Evolutionary conservation across 1,140 invertebrate species (phyloP), one percentile per base, ranked within the genome.

Genomic region (Drosophila insularis): DNA sequence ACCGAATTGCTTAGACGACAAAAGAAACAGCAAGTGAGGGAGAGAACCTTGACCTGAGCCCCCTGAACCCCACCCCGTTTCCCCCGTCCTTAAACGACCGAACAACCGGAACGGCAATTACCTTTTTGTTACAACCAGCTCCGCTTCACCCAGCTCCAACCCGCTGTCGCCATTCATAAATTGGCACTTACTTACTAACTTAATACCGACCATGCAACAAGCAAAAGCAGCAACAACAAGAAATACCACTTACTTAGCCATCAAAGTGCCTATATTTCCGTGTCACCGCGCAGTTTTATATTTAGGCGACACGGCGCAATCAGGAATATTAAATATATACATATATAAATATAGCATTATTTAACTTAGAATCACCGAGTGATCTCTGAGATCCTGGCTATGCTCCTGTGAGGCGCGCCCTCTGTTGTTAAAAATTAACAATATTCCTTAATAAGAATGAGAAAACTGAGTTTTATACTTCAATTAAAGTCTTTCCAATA

Each of bases 1-100:
- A 63, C 62, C 46, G 74, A 74, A 74, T 68, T 39, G 63, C 71
- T 74, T 54, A 74, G 71, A 40, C 71, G 14, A 40, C 55, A 50
- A 19, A 50, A 37, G 35, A 7, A 17, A 46, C 2, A 19, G 43
- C 14, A n/a, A 21, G 17, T 11, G 43, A 21, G 8, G 43, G 17
- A 21, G 43, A 8, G 17, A 21, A 50, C 43, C 43, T 50, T 50
- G 43, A 50, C 17, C 43, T n/a, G 35, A 21, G 21, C 17, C 43
- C 43, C 10, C 6, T 4, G 6, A 27, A 27, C 0, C 27, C 27
- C 27, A 6, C 27, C 27, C 27, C 2, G 27, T n/a, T n/a, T n/a
- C n/a, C n/a, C n/a, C n/a, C n/a, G n/a, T n/a, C n/a, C n/a, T n/a
- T n/a, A n/a, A 27, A 27, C 27, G 2, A 50, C 7, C 43, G 17